Percentiles rank a stretch among this genome's conserved stretches.
These are phyloP conservation scores for Pseudococcus jackbeardsleyi DNA, from an alignment of 2,888 invertebrate genomes.

Conservation along the genomic window DNA sequence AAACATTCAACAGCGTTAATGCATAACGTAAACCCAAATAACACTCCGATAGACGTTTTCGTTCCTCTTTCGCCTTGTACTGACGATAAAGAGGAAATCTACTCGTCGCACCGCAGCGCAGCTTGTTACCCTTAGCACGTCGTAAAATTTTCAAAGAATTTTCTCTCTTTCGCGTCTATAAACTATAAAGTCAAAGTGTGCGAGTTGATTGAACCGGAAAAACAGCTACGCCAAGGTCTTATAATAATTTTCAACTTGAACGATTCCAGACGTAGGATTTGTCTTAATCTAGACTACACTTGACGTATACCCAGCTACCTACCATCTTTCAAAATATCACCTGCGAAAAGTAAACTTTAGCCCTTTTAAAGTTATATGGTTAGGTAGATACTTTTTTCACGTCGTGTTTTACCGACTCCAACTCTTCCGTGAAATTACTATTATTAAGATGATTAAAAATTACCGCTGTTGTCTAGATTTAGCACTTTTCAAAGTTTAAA, in stretches of 20 bases:
- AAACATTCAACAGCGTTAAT: slow-evolving; percentile 35
- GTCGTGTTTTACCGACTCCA: not conserved
- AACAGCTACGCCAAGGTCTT: not conserved
- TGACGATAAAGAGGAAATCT: not conserved
- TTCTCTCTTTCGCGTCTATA: slow-evolving; percentile 16
- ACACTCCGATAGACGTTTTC: not conserved
- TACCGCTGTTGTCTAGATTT: not conserved
- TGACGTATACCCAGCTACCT: not conserved
- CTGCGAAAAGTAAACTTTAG: not conserved
- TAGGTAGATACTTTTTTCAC: not conserved
- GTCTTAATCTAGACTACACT: not conserved
- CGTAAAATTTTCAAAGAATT: slow-evolving; percentile 1
- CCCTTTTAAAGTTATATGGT: not conserved
- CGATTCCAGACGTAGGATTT: slow-evolving; percentile 12
- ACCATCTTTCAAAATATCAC: not conserved
- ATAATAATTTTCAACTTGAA: not conserved
- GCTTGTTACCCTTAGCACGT: not conserved
- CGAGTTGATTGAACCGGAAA: slow-evolving; percentile 15
- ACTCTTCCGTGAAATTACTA: not conserved
- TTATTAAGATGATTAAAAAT: slow-evolving; percentile 11
- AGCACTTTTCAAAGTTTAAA: slow-evolving; percentile 9
- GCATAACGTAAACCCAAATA: slow-evolving; percentile 8
- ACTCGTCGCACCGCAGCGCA: not conserved
- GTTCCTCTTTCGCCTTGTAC: not conserved
- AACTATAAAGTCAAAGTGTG: not conserved